These are phyloP conservation scores for Cetonia aurata DNA, from an alignment of 2,888 invertebrate genomes.

Conservation along the genomic window DNA sequence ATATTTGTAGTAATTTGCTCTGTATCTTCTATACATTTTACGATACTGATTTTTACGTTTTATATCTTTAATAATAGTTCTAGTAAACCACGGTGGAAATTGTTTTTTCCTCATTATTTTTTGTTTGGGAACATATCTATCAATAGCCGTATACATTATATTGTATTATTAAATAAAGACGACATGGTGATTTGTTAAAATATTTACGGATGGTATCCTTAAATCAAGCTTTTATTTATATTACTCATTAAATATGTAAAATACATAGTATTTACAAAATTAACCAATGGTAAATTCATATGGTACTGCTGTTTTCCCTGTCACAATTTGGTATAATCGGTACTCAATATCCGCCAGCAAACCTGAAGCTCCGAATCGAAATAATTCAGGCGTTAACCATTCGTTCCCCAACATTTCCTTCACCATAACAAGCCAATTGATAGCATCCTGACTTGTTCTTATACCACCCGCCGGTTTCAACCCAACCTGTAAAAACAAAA, in stretches of 20 bases:
- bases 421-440: slow-evolving; percentile 88
- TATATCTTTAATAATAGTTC: too few species aligned
- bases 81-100: too few species aligned
- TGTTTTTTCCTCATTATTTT: too few species aligned
- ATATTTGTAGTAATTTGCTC: too few species aligned
- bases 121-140: too few species aligned
- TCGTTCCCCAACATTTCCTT: slow-evolving; percentile 86
- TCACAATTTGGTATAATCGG: slow-evolving; percentile 66
- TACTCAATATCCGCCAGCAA: slow-evolving; percentile 84
- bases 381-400: slow-evolving; percentile 85
- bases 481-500: slow-evolving; percentile 82
- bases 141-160: too few species aligned
- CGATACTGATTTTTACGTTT: too few species aligned
- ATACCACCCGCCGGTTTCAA: slow-evolving; percentile 99
- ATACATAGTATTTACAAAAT: neutral
- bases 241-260: too few species aligned
- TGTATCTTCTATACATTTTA: too few species aligned
- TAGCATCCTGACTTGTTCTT: slow-evolving; percentile 84
- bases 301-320: slow-evolving; percentile 58
- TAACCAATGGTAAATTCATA: slow-evolving; percentile 63
- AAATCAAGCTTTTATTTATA: neutral
- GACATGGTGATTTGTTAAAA: neutral
- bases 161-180: neutral
- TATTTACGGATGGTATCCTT: neutral
- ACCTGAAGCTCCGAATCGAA: slow-evolving; percentile 95